Percentiles rank a stretch among this genome's conserved stretches.
phyloP scores from a whole-genome alignment of 2,888 invertebrate genomes.

The Aricia artaxerxes region DNA sequence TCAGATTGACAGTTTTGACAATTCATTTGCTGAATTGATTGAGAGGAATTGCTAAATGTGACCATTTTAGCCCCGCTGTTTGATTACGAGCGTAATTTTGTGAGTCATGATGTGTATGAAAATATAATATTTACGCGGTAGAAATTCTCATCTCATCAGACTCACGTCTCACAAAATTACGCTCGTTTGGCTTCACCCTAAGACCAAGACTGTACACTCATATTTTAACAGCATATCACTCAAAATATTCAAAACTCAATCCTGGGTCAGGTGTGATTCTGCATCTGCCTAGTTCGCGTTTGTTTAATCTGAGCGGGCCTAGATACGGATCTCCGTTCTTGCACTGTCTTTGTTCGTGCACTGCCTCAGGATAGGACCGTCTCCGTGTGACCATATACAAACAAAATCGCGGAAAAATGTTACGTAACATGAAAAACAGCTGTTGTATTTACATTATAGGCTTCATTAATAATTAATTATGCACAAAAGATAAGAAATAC shows the following conservation, averaged over 20 bases:
- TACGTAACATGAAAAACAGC: background rate
- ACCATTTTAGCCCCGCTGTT: too few relatives aligned
- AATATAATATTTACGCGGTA: too few relatives aligned
- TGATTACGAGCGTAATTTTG: too few relatives aligned
- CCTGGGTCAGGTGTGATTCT: slow-evolving; percentile 15
- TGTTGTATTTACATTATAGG: background rate
- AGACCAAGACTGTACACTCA: too few relatives aligned
- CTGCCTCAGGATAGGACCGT: slow-evolving; percentile 22
- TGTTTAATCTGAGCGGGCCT: slow-evolving; percentile 30
- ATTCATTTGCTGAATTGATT: too few relatives aligned
- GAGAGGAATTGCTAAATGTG: too few relatives aligned
- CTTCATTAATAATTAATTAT: background rate
- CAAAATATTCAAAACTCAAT: background rate
- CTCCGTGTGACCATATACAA: background rate
- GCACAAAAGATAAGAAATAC: background rate
- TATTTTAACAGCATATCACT: background rate
- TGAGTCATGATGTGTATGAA: too few relatives aligned
- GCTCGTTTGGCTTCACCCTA: too few relatives aligned
- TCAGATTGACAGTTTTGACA: too few relatives aligned
- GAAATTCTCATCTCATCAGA: too few relatives aligned
- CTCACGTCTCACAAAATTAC: too few relatives aligned
- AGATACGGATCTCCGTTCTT: slow-evolving; percentile 8
- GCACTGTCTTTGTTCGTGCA: slow-evolving; percentile 24
- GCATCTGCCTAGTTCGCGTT: slow-evolving; percentile 28
- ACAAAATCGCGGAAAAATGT: background rate